These are phyloP conservation scores for Ceratosolen solmsi DNA, from an alignment of 1,140 invertebrate genomes.

Conservation along the genomic window DNA sequence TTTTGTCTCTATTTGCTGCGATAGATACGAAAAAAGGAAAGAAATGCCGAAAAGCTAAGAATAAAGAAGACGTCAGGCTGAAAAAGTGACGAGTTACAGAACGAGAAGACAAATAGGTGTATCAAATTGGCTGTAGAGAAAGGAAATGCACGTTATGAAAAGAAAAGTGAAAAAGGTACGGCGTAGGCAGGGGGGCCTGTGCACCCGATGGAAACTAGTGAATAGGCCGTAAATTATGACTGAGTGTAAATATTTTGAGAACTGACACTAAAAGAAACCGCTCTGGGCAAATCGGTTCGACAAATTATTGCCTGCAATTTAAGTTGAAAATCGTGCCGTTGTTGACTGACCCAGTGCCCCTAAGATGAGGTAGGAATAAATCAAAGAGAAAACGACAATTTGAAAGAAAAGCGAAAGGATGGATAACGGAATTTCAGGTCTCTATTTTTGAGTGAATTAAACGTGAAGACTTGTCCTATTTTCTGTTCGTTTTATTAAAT, in stretches of 20 bases:
- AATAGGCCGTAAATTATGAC: neutral
- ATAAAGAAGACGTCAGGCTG: neutral
- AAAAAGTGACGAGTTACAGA: neutral
- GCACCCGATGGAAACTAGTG: neutral
- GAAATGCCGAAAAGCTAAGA: neutral
- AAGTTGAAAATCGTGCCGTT: neutral
- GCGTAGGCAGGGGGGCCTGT: neutral
- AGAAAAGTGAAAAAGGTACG: neutral
- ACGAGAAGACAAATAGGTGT: neutral
- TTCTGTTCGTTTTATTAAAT: too few species aligned
- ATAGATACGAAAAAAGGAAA: too few species aligned
- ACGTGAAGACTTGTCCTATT: too few species aligned
- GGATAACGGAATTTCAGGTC: too few species aligned
- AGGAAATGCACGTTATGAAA: neutral
- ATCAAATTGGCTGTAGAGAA: neutral
- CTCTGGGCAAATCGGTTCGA: neutral
- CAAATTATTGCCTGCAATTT: neutral
- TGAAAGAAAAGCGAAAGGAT: too few species aligned
- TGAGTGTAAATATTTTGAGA: constrained; percentile 5
- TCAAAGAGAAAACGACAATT: neutral
- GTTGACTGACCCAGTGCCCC: neutral
- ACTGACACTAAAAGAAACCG: neutral
- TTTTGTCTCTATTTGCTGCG: too few species aligned
- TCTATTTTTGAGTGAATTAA: too few species aligned
- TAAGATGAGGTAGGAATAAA: neutral